A percentile compares a stretch with the other conserved stretches of the same genome.
Evolutionary conservation across 2,113 vertebrate species (phyloP).

Genomic region (Synchiropus splendidus): DNA sequence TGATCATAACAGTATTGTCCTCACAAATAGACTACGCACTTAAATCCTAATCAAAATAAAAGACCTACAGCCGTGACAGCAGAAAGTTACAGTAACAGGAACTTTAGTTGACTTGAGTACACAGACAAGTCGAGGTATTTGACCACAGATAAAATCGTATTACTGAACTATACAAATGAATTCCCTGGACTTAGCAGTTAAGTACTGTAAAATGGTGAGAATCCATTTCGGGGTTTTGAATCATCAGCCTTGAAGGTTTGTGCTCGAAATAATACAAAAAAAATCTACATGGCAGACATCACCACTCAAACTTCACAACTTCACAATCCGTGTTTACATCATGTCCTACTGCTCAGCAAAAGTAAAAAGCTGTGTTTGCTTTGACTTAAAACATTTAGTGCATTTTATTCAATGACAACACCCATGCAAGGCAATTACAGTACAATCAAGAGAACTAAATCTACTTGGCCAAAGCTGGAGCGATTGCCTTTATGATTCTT

Average conservation of each 20-base stretch:
- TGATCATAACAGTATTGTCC: slow-evolving; percentile 29
- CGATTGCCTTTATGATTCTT: neutral
- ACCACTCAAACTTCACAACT: neutral
- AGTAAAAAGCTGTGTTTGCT: neutral
- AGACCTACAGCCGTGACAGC: slow-evolving; percentile 14
- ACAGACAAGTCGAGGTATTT: slow-evolving; percentile 36
- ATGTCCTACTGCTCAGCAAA: too few relatives aligned
- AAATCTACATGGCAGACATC: neutral
- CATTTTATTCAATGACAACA: neutral
- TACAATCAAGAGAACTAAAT: neutral
- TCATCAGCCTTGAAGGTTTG: too few relatives aligned
- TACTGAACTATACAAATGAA: neutral
- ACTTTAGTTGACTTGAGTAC: slow-evolving; percentile 12
- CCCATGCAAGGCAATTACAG: neutral
- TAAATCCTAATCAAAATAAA: slow-evolving; percentile 22
- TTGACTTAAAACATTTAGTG: neutral
- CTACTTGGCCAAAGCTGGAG: neutral
- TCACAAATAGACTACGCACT: slow-evolving; percentile 18
- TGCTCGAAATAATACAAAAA: neutral
- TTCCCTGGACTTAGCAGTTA: slow-evolving; percentile 6
- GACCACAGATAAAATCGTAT: slow-evolving; percentile 13
- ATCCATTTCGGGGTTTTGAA: too few relatives aligned
- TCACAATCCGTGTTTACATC: neutral
- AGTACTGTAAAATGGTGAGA: neutral
- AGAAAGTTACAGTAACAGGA: slow-evolving; percentile 24